Conservation (phyloP, 1,140 invertebrate genomes). For the Diprion similis region DNA sequence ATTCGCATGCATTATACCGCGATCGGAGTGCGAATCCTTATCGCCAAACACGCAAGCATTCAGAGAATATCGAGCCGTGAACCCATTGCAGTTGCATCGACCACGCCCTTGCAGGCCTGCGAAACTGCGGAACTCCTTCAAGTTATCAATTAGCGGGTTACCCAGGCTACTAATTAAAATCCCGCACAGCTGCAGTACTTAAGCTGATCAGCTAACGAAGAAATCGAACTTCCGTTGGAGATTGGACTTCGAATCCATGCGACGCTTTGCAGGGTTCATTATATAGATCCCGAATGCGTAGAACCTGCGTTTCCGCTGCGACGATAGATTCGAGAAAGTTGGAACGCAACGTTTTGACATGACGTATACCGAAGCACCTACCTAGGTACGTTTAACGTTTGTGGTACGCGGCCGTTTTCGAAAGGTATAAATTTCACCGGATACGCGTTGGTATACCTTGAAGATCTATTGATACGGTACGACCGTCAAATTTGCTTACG, state of each 20-base stretch:
- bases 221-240: neutral
- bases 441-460: neutral
- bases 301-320: no score
- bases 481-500: neutral
- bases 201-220: neutral
- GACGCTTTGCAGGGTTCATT: no score
- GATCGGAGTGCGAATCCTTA: neutral
- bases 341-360: neutral
- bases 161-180: neutral
- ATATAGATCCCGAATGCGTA: no score
- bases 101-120: neutral
- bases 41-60: neutral
- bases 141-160: neutral
- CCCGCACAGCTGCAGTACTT: neutral
- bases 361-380: no score
- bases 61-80: neutral
- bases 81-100: neutral
- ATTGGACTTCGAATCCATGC: no score
- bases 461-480: neutral
- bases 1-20: neutral
- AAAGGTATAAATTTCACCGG: neutral
- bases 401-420: neutral
- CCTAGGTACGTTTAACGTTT: no score
- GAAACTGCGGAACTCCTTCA: no score
- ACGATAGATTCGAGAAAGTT: neutral